Percentiles rank a stretch among this genome's conserved stretches.
Evolutionary conservation across 2,113 vertebrate genomes (phyloP).

Genomic region (Enhydra lutris): DNA sequence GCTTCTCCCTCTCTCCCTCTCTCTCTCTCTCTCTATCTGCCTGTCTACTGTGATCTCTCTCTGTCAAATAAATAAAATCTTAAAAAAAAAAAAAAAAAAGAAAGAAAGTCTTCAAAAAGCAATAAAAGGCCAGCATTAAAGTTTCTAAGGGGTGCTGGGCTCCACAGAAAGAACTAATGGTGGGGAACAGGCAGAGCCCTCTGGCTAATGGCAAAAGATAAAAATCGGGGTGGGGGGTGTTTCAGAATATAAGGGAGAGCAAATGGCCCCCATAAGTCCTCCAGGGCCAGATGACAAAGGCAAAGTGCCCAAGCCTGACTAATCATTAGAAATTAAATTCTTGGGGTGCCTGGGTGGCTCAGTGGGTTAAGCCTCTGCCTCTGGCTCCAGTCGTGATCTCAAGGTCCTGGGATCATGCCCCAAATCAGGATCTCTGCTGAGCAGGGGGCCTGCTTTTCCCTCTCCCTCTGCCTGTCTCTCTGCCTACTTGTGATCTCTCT

Average conservation of each 20-base stretch:
- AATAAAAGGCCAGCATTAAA: not conserved
- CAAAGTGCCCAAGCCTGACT: not conserved
- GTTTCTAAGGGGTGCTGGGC: not conserved
- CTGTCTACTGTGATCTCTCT: too few species aligned
- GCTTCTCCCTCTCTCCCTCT: too few species aligned
- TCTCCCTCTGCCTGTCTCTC: too few species aligned
- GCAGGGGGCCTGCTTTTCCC: too few species aligned
- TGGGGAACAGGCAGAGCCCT: not conserved
- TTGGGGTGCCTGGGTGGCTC: not conserved
- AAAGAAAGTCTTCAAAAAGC: not conserved
- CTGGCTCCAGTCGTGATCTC: too few species aligned
- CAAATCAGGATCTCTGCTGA: too few species aligned
- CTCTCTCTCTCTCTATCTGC: too few species aligned
- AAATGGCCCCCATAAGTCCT: not conserved
- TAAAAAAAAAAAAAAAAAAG: too few species aligned
- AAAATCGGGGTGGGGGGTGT: not conserved
- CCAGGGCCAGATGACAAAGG: not conserved
- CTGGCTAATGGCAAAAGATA: not conserved
- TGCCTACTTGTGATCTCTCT: too few species aligned
- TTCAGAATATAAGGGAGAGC: not conserved
- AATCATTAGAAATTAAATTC: not conserved
- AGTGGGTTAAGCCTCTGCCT: too few species aligned
- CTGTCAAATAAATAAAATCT: too few species aligned
- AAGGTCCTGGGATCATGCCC: too few species aligned
- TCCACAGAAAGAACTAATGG: not conserved